Percentiles rank a stretch among this genome's conserved stretches.
phyloP scores from a whole-genome alignment of 2,888 invertebrate genomes.

The Epistrophe eligans region DNA sequence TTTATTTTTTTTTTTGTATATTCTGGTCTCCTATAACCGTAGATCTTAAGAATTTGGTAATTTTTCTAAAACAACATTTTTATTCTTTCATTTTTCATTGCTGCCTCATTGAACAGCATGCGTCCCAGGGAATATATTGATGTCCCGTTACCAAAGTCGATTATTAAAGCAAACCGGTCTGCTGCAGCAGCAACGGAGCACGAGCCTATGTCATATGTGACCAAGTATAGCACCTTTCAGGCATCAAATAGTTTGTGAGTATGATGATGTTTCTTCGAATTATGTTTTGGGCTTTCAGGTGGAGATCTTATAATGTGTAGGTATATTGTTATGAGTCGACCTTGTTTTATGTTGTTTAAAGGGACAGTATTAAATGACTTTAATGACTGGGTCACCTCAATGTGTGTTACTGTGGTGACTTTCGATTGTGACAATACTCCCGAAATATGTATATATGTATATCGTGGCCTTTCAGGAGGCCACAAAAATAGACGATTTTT shows the following conservation, averaged over 20 bases:
- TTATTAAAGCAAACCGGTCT: slow-evolving; percentile 79
- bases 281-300: neutral
- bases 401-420: neutral
- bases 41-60: slow-evolving; percentile 56
- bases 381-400: neutral
- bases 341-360: neutral
- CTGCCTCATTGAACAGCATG: slow-evolving; percentile 78
- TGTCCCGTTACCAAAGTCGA: slow-evolving; percentile 84
- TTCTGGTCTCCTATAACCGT: slow-evolving; percentile 22
- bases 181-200: slow-evolving; percentile 60
- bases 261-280: slow-evolving; percentile 28
- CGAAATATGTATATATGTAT: too few relatives aligned
- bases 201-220: slow-evolving; percentile 80
- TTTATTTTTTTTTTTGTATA: neutral
- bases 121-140: slow-evolving; percentile 83
- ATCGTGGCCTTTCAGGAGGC: too few relatives aligned
- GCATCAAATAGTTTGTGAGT: slow-evolving; percentile 81
- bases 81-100: slow-evolving; percentile 37
- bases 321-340: too few relatives aligned
- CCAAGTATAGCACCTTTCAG: slow-evolving; percentile 82
- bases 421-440: neutral
- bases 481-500: too few relatives aligned
- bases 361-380: neutral
- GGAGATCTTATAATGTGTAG: neutral
- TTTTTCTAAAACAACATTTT: slow-evolving; percentile 55